phyloP scores from a whole-genome alignment of 2,113 vertebrate genomes.

The Capreolus pygargus region DNA sequence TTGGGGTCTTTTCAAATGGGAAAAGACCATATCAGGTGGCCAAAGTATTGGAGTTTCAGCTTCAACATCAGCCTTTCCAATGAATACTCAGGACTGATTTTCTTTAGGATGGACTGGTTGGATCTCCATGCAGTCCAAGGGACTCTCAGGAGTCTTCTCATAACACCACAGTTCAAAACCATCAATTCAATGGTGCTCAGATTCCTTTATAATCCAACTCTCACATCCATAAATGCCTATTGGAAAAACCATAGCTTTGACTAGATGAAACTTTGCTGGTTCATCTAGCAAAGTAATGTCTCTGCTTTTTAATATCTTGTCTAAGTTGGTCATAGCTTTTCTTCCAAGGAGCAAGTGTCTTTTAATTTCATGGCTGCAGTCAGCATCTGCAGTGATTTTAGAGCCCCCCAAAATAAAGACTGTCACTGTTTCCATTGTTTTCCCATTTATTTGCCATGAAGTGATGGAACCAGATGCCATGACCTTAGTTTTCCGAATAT shows the following conservation, averaged over 20 bases:
- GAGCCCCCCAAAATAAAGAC: not conserved
- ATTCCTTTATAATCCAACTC: not conserved
- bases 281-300: not conserved
- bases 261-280: not conserved
- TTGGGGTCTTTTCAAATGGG: not conserved
- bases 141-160: not conserved
- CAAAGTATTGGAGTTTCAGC: not conserved
- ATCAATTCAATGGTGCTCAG: not conserved
- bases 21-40: not conserved
- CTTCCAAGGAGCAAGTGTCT: not conserved
- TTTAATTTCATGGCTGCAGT: not conserved
- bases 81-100: not conserved
- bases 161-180: not conserved
- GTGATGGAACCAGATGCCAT: not conserved
- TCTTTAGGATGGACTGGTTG: not conserved
- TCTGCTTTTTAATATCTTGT: not conserved
- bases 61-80: not conserved
- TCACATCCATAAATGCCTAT: not conserved
- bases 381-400: not conserved
- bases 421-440: not conserved
- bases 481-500: not conserved
- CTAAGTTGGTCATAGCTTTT: not conserved
- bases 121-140: rapidly evolving
- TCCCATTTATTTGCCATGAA: not conserved
- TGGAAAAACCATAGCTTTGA: not conserved